Evolutionary conservation across 2,797 vertebrate genomes (phyloP).

Genomic region (Buceros bicornis): DNA sequence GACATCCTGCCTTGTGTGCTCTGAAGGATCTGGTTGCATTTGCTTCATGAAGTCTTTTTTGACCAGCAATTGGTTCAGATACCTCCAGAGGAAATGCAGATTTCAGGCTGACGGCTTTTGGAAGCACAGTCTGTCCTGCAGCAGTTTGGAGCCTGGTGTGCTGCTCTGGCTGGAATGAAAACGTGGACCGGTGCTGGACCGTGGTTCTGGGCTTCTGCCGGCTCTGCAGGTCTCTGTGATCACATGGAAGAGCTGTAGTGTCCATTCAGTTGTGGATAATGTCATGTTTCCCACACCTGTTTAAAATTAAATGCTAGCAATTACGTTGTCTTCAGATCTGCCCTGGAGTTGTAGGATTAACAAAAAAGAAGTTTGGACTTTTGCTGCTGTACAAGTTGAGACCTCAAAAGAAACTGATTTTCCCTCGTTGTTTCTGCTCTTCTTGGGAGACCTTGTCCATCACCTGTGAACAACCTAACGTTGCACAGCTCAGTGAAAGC

Average conservation of each 20-base stretch:
- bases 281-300: not conserved
- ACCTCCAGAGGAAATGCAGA: not conserved
- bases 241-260: not conserved
- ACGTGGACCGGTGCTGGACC: rapidly evolving
- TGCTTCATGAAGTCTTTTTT: not conserved
- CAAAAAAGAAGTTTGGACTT: not conserved
- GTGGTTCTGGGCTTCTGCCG: not conserved
- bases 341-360: not conserved
- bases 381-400: not conserved
- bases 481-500: not conserved
- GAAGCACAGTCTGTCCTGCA: not conserved
- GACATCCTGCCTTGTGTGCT: not conserved
- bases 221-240: not conserved
- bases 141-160: not conserved
- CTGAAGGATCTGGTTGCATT: not conserved
- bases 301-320: not conserved
- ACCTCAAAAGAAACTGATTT: not conserved
- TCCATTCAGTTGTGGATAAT: not conserved
- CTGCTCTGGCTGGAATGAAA: rapidly evolving
- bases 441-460: not conserved
- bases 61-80: not conserved
- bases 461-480: not conserved
- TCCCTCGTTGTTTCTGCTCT: not conserved
- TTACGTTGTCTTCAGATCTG: not conserved
- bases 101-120: not conserved